Evolutionary conservation across 2,888 invertebrate species (phyloP), one percentile per base, ranked within the genome.

Genomic region (Eupithecia vulgata): DNA sequence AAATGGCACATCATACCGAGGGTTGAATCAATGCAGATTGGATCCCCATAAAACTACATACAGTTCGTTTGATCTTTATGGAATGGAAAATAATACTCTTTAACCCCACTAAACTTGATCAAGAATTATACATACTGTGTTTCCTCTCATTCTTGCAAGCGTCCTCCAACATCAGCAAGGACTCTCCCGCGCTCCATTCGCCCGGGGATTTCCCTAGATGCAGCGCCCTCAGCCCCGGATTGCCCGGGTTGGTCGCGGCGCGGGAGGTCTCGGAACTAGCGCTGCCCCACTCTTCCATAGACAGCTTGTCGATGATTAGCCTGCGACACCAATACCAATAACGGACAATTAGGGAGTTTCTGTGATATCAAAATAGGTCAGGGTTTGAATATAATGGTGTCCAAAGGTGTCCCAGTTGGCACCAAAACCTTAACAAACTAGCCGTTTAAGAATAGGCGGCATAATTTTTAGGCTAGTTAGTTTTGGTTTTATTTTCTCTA

Each of bases 161-260:
- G 79, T 94, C 94, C 70, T 92, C 94, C 1, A 94, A 83, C 94
- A 94, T 94, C 70, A 94, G 93, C 74, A 94, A 88, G 67, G 93
- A 90, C 81, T 94, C 94, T 30, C 92, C 92, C 21, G 91, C 94
- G 83, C 93, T 94, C 94, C 94, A 94, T 84, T 93, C 93, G 76
- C 93, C 92, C 3, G 91, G 90, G 69, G 93, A 92, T 85, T 94
- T 94, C 82, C 93, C 92, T 1, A 92, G 91, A 84, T 93, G 93
- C 65, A 89, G 80, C 40, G 88, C 86, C 48, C 90, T 83, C 37
- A 87, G 81, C 6, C 79, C 80, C 34, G 70, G 76, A 59, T 68
- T 76, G 70, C 73, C 80, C 35, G 81, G 77, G 64, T 74, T 75
- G 66, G 78, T 74, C 35, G 74, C 79, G 62, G 77, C 70, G 2